These are phyloP conservation scores for Dipodomys ordii DNA, from an alignment of 2,113 vertebrate genomes.

Conservation along the genomic window DNA sequence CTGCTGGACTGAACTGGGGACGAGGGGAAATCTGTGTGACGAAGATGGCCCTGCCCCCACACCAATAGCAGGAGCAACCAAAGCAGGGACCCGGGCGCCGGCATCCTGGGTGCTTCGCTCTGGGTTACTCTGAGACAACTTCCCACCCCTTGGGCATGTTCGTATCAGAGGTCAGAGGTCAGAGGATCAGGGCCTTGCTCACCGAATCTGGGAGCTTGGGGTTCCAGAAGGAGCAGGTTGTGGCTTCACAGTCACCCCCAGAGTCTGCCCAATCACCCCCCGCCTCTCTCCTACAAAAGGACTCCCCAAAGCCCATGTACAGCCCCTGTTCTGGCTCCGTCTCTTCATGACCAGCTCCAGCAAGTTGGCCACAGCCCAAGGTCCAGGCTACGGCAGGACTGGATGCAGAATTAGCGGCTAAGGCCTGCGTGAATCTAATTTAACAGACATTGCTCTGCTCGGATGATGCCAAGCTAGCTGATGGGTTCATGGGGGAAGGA, in stretches of 20 bases:
- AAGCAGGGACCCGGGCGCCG: fast-evolving
- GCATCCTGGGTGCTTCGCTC: not conserved
- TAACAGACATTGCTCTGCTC: not conserved
- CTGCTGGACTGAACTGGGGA: not conserved
- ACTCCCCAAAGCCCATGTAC: too few species aligned
- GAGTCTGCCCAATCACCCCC: not conserved
- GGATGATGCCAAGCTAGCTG: slow-evolving; percentile 17
- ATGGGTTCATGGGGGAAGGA: not conserved
- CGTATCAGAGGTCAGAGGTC: not conserved
- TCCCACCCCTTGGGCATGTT: not conserved
- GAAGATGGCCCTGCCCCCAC: not conserved
- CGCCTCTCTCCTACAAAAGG: too few species aligned
- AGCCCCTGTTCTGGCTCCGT: too few species aligned
- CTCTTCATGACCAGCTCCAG: not conserved
- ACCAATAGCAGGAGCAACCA: not conserved
- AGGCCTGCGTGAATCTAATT: slow-evolving; percentile 56
- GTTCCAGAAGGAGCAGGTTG: not conserved
- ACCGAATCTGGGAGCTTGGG: too few species aligned
- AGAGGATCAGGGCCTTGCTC: not conserved
- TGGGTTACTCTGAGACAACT: not conserved
- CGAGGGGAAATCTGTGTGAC: not conserved
- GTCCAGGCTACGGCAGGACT: not conserved
- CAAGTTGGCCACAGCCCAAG: not conserved
- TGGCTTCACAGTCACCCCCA: not conserved
- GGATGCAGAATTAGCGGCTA: not conserved